A percentile compares a stretch with the other conserved stretches of the same genome.
Evolutionary conservation across 2,797 vertebrate genomes (phyloP).

Genomic region (Artibeus lituratus): DNA sequence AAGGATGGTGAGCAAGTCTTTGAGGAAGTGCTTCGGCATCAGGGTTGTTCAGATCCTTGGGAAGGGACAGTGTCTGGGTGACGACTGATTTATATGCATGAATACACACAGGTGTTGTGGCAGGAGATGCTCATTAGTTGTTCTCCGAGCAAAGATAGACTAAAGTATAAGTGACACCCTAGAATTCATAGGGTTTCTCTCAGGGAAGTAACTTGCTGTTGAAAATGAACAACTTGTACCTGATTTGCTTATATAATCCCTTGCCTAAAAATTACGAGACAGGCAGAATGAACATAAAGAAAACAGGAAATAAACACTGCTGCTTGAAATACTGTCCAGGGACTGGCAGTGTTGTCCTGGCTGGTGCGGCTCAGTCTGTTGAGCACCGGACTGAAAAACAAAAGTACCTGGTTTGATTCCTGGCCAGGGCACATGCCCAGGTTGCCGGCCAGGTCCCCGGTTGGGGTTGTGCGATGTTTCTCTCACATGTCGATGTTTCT

Average conservation of each 20-base stretch:
- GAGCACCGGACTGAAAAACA: background rate
- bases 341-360: background rate
- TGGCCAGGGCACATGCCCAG: too few relatives aligned
- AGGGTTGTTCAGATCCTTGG: background rate
- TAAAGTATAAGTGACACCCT: background rate
- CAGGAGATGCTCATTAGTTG: background rate
- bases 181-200: background rate
- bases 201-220: background rate
- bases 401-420: background rate
- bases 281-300: background rate
- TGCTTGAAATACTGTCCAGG: background rate
- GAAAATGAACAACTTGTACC: background rate
- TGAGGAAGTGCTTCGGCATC: background rate
- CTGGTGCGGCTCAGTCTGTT: background rate
- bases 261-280: background rate
- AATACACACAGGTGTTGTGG: background rate
- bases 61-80: background rate
- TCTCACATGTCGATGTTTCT: background rate
- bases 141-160: background rate
- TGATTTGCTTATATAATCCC: background rate
- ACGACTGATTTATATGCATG: background rate
- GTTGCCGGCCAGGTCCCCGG: too few relatives aligned
- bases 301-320: background rate
- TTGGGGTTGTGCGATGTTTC: background rate
- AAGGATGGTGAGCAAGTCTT: background rate